Conservation (phyloP, 1,140 invertebrate genomes). For the Dreissena rostriformis region DNA sequence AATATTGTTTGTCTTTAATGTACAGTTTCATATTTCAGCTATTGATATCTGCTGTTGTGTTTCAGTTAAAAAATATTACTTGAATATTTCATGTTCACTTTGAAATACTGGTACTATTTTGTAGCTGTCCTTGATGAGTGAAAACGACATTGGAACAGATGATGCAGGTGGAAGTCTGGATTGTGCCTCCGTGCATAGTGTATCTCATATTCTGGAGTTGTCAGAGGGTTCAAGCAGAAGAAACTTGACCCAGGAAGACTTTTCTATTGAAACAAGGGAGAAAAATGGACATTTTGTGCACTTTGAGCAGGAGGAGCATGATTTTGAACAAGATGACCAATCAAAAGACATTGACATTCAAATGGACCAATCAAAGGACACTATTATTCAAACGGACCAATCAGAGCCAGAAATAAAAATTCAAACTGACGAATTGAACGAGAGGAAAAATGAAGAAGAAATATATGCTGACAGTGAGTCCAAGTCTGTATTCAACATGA, state of each 20-base stretch:
- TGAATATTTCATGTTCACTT: too few species aligned
- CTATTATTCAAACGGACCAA: constrained; percentile 16
- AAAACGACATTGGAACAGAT: constrained; percentile 43
- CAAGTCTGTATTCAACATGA: constrained; percentile 65
- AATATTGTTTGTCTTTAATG: too few species aligned
- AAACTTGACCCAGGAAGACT: background rate
- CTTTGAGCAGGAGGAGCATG: constrained; percentile 23
- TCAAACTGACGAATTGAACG: constrained; percentile 28
- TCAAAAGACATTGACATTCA: background rate
- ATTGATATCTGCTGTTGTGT: too few species aligned
- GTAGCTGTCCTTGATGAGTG: constrained; percentile 36
- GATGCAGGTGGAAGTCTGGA: constrained; percentile 46
- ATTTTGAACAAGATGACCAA: background rate
- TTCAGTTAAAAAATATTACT: too few species aligned
- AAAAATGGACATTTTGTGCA: constrained; percentile 51
- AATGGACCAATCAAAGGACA: background rate
- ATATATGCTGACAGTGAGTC: background rate
- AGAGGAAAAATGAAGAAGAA: constrained; percentile 13
- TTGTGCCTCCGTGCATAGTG: constrained; percentile 67
- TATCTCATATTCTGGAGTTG: constrained; percentile 58
- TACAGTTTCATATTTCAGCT: too few species aligned
- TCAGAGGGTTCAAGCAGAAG: constrained; percentile 15
- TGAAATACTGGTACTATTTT: too few species aligned
- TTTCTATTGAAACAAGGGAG: constrained; percentile 9
- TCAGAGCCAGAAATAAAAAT: constrained; percentile 27